phyloP scores from a whole-genome alignment of 2,113 vertebrate species.

The Pelusios castaneus region DNA sequence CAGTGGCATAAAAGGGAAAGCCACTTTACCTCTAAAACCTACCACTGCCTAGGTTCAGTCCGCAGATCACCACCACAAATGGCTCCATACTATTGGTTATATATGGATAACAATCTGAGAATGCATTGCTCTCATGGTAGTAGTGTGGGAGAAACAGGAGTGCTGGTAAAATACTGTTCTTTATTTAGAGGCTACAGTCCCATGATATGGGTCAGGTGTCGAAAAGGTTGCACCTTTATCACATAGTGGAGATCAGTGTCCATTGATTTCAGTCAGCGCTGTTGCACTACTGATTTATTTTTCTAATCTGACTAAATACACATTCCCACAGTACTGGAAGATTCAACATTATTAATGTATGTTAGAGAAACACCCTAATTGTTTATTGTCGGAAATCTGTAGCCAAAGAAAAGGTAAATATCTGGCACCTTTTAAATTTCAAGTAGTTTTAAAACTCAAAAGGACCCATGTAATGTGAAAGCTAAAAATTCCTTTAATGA shows the following conservation, averaged over 20 bases:
- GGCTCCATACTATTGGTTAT: no score
- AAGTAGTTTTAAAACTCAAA: neutral
- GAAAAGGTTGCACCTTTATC: neutral
- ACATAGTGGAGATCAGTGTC: neutral
- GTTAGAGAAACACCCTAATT: neutral
- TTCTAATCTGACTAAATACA: neutral
- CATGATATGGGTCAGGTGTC: no score
- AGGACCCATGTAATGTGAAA: neutral
- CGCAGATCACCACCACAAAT: no score
- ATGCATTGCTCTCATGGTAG: neutral
- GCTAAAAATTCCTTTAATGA: neutral
- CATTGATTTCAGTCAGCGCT: neutral
- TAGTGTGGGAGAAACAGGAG: neutral
- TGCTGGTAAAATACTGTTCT: neutral
- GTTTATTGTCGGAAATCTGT: neutral
- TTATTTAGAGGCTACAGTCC: fast-evolving
- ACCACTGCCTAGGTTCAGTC: no score
- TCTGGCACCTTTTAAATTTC: neutral
- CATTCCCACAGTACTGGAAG: neutral
- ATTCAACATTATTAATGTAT: neutral
- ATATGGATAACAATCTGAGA: no score
- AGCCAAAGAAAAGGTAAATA: neutral
- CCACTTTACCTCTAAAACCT: no score
- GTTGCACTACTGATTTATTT: neutral
- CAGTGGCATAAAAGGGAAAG: neutral